Evolutionary conservation across 2,888 invertebrate genomes (phyloP).

Genomic region (Pyrochroa serraticornis): DNA sequence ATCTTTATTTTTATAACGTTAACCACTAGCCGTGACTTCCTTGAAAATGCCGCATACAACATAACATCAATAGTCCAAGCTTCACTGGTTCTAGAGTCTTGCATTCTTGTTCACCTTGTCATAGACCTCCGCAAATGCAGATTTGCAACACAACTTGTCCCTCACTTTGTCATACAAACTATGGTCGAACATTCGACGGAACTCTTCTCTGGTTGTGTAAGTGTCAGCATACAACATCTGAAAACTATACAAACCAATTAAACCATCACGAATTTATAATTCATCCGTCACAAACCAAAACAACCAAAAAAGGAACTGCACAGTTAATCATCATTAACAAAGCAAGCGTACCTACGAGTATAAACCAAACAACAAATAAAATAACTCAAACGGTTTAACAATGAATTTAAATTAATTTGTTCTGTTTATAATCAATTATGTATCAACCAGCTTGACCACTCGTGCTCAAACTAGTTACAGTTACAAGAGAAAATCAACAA

Average conservation of each 20-base stretch:
- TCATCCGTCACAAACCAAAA: too few relatives aligned
- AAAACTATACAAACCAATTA: conserved; percentile 60
- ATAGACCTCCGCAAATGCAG: conserved; percentile 82
- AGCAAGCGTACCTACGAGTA: too few relatives aligned
- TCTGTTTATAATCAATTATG: too few relatives aligned
- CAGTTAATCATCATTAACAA: too few relatives aligned
- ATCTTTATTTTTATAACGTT: conserved; percentile 15
- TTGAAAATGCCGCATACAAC: conserved; percentile 1
- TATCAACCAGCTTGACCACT: neutral
- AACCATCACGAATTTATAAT: too few relatives aligned
- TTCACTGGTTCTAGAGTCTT: conserved; percentile 53
- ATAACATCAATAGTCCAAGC: conserved; percentile 6
- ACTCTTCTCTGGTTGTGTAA: conserved; percentile 75
- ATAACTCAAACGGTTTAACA: too few relatives aligned
- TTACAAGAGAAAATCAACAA: conserved; percentile 19
- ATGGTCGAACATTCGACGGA: conserved; percentile 81
- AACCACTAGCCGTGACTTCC: conserved; percentile 19
- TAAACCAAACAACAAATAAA: too few relatives aligned
- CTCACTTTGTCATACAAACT: conserved; percentile 72
- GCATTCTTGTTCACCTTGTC: conserved; percentile 72
- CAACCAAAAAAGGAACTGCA: too few relatives aligned
- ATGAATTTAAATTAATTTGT: too few relatives aligned
- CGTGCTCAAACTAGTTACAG: neutral
- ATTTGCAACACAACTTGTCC: conserved; percentile 64
- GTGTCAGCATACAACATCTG: conserved; percentile 88